Evolutionary conservation across 2,797 vertebrate genomes (phyloP).

Genomic region (Hylomyscus alleni): DNA sequence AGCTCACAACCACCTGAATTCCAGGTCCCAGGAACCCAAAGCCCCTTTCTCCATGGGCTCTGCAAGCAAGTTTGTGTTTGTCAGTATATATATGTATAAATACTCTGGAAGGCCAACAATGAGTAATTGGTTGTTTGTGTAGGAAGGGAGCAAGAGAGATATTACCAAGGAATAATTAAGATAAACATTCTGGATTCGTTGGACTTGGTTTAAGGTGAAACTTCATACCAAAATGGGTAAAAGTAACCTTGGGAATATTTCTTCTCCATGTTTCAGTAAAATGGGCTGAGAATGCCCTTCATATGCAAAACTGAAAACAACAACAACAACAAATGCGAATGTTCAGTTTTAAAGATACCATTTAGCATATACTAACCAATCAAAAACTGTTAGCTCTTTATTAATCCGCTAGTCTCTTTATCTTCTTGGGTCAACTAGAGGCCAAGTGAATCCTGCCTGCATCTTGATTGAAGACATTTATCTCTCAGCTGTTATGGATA

Average conservation of each 20-base stretch:
- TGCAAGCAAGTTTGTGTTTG: not conserved
- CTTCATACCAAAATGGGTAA: not conserved
- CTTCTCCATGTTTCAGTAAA: not conserved
- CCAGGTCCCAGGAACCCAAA: not conserved
- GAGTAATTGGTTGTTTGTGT: not conserved
- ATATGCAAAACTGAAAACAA: not conserved
- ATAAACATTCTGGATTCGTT: not conserved
- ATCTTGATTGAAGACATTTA: not conserved
- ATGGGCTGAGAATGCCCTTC: not conserved
- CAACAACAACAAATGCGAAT: not conserved
- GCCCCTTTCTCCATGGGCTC: not conserved
- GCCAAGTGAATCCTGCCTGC: not conserved
- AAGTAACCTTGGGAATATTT: not conserved
- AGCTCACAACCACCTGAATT: not conserved
- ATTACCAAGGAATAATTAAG: not conserved
- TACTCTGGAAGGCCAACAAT: slow-evolving; percentile 21
- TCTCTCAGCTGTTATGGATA: not conserved
- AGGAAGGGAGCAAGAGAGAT: not conserved
- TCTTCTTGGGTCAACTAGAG: not conserved
- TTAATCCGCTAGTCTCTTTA: not conserved
- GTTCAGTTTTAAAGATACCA: not conserved
- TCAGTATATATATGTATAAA: not conserved
- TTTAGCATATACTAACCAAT: not conserved
- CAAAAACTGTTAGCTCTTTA: not conserved
- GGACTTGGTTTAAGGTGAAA: slow-evolving; percentile 9